phyloP scores from a whole-genome alignment of 2,888 invertebrate species.

The Cynaeus angustus region DNA sequence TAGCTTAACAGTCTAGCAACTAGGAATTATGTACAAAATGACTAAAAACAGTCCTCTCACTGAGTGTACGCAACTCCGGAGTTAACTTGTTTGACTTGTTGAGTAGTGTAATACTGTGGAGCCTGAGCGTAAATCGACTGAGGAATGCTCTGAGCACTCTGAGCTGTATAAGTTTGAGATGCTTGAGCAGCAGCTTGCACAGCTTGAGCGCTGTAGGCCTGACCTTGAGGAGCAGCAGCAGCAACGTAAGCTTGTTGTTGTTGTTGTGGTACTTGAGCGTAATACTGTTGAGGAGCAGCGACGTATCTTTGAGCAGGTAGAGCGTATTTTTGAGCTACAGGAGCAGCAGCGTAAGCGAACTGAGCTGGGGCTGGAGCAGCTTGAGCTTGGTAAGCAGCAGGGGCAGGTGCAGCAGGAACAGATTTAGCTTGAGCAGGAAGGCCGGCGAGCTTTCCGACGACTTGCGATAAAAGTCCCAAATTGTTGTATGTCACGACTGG shows the following conservation, averaged over 20 bases:
- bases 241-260: constrained; percentile 44
- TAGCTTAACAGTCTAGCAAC: constrained; percentile 45
- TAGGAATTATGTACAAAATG: constrained; percentile 50
- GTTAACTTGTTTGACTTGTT: constrained; percentile 56
- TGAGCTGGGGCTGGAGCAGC: constrained; percentile 44
- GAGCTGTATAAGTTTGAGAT: constrained; percentile 47
- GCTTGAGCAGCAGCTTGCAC: background rate
- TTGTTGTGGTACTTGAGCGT: constrained; percentile 41
- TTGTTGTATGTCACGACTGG: constrained; percentile 68
- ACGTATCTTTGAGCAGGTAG: background rate
- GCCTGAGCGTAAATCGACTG: constrained; percentile 55
- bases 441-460: constrained; percentile 60
- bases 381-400: constrained; percentile 50
- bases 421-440: constrained; percentile 25
- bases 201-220: background rate
- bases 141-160: constrained; percentile 50
- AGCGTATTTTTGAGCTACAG: background rate
- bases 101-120: constrained; percentile 56
- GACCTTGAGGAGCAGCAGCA: constrained; percentile 42
- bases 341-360: constrained; percentile 11
- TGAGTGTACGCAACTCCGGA: constrained; percentile 56
- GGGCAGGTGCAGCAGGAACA: constrained; percentile 50
- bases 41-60: constrained; percentile 32
- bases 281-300: constrained; percentile 43
- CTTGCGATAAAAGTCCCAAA: constrained; percentile 65